Conservation (phyloP, 2,888 invertebrate species). For the Xestia ashworthii region DNA sequence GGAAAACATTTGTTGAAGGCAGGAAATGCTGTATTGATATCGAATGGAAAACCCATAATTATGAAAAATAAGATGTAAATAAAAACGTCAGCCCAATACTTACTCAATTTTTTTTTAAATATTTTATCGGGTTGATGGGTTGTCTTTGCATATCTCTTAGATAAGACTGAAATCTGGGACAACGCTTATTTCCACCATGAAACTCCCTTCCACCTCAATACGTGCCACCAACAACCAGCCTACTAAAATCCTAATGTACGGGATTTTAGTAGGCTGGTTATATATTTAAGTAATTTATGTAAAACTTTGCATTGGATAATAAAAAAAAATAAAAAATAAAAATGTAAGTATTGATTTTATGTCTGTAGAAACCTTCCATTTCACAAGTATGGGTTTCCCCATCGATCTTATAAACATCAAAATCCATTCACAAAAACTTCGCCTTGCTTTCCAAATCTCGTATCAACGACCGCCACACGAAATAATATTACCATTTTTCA, state of each 20-base stretch:
- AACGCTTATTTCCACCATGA: not conserved
- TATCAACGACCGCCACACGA: constrained; percentile 12
- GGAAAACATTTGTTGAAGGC: not conserved
- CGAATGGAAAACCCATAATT: not conserved
- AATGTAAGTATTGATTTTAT: not conserved
- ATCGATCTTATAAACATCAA: not conserved
- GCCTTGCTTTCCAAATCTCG: constrained; percentile 11
- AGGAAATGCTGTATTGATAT: not conserved
- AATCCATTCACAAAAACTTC: constrained; percentile 14
- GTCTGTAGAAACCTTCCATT: too few relatives aligned
- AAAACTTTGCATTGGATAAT: too few relatives aligned
- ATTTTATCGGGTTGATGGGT: not conserved
- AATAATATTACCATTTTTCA: constrained; percentile 22
- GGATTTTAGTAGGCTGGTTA: too few relatives aligned
- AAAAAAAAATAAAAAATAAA: too few relatives aligned
- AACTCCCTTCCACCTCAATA: not conserved
- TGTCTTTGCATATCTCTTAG: not conserved
- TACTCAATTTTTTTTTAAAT: not conserved
- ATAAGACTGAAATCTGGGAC: not conserved
- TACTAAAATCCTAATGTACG: too few relatives aligned
- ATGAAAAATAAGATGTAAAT: not conserved
- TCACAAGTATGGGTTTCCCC: not conserved
- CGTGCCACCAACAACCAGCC: too few relatives aligned
- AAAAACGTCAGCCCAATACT: not conserved
- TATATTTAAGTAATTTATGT: too few relatives aligned